Percentiles rank a stretch among this genome's conserved stretches.
Conservation (phyloP, 2,888 invertebrate genomes). For the Mythimna vitellina region DNA sequence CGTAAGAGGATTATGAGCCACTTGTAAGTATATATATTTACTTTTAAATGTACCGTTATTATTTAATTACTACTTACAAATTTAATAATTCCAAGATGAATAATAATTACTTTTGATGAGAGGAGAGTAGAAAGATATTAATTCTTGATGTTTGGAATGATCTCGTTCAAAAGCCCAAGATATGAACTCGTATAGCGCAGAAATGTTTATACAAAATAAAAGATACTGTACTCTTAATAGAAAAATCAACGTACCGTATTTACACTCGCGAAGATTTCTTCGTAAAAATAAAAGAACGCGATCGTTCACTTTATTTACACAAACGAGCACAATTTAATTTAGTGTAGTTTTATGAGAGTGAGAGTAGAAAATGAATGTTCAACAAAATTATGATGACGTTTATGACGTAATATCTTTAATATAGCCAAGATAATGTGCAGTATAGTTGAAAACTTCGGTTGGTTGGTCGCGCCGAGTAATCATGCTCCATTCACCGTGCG, state of each 20-base stretch:
- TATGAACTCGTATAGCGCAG: slow-evolving; percentile 18
- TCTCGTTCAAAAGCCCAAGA: slow-evolving; percentile 27
- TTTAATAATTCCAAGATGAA: background rate
- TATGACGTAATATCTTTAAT: slow-evolving; percentile 52
- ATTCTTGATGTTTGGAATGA: slow-evolving; percentile 28
- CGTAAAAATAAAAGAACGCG: slow-evolving; percentile 40
- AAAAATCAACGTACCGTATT: slow-evolving; percentile 50
- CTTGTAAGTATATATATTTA: slow-evolving; percentile 12
- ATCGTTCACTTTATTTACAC: slow-evolving; percentile 31
- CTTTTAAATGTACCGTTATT: background rate
- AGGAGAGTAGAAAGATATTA: slow-evolving; percentile 1
- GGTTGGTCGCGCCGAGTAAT: slow-evolving; percentile 65
- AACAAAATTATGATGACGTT: slow-evolving; percentile 49
- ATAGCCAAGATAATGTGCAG: slow-evolving; percentile 57
- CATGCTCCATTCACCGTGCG: slow-evolving; percentile 67
- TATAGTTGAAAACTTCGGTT: slow-evolving; percentile 56
- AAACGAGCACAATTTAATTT: slow-evolving; percentile 45
- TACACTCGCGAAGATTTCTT: slow-evolving; percentile 37
- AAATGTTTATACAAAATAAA: slow-evolving; percentile 36
- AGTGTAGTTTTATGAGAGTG: slow-evolving; percentile 47
- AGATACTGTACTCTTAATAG: slow-evolving; percentile 33
- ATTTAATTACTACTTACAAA: slow-evolving; percentile 8
- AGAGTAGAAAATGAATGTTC: slow-evolving; percentile 33
- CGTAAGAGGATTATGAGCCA: slow-evolving; percentile 1
- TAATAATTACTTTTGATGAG: slow-evolving; percentile 8